Conservation (phyloP, 2,797 vertebrate species). For the Alca torda region DNA sequence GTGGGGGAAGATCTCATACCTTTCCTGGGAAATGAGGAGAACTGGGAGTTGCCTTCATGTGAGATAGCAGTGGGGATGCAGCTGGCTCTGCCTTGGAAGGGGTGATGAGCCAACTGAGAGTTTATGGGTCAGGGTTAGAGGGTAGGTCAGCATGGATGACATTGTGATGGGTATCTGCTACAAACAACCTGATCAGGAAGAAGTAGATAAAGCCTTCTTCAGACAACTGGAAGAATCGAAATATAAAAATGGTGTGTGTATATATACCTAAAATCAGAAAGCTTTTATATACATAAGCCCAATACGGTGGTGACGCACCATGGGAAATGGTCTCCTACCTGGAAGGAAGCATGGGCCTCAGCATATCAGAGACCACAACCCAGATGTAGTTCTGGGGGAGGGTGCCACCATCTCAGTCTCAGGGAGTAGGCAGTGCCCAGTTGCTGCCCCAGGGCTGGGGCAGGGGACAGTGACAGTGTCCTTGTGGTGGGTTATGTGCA, state of each 20-base stretch:
- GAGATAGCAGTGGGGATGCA: not conserved
- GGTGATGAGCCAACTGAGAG: not conserved
- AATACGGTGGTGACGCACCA: not conserved
- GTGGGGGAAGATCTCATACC: not conserved
- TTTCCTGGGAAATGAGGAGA: not conserved
- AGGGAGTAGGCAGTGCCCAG: not conserved
- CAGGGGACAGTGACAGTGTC: accelerated
- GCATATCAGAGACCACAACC: too few relatives aligned
- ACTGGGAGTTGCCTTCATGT: not conserved
- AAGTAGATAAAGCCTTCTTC: not conserved
- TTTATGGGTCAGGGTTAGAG: not conserved
- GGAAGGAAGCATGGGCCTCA: not conserved
- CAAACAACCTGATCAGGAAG: not conserved
- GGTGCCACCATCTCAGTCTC: not conserved
- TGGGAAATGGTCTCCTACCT: not conserved
- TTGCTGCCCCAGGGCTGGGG: not conserved
- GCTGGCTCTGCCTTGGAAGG: not conserved
- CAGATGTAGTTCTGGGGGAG: not conserved
- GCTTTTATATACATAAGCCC: not conserved
- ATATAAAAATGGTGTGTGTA: accelerated
- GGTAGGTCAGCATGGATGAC: not conserved
- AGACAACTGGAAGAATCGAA: not conserved
- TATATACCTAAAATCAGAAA: not conserved
- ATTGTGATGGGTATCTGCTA: not conserved
- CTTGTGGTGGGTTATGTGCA: not conserved